Evolutionary conservation across 2,888 invertebrate genomes (phyloP).

Genomic region (Lithophane ornitopus): DNA sequence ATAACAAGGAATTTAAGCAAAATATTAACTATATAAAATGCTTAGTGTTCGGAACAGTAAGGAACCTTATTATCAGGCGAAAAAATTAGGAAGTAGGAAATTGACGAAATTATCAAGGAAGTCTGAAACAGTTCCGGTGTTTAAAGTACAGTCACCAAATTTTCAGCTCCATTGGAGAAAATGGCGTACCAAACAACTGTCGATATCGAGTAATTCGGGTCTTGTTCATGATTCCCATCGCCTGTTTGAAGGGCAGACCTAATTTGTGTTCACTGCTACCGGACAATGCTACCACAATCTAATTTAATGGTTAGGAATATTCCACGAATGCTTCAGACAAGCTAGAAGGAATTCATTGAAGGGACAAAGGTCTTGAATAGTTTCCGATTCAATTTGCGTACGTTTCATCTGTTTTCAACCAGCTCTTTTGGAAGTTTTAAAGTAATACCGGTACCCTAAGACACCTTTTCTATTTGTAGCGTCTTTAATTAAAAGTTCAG

Average conservation of each 20-base stretch:
- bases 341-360: conserved; percentile 24
- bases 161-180: conserved; percentile 24
- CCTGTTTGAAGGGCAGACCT: conserved; percentile 35
- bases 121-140: conserved; percentile 33
- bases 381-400: conserved; percentile 50
- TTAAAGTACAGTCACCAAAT: conserved; percentile 13
- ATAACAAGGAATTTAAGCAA: not conserved
- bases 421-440: not conserved
- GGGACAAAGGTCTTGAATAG: conserved; percentile 51
- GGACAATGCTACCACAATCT: conserved; percentile 30
- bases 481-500: not conserved
- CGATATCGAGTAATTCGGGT: conserved; percentile 48
- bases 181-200: conserved; percentile 25
- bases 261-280: conserved; percentile 48
- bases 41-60: conserved; percentile 1
- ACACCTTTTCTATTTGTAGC: not conserved
- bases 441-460: not conserved
- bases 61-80: not conserved
- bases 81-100: conserved; percentile 47
- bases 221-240: conserved; percentile 27
- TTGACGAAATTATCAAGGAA: conserved; percentile 33
- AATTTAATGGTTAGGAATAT: conserved; percentile 38
- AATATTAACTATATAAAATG: not conserved
- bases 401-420: conserved; percentile 8
- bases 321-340: conserved; percentile 30